Evolutionary conservation across 2,797 vertebrate genomes (phyloP), one percentile per base, ranked within the genome.

Genomic region (Capromys pilorides): DNA sequence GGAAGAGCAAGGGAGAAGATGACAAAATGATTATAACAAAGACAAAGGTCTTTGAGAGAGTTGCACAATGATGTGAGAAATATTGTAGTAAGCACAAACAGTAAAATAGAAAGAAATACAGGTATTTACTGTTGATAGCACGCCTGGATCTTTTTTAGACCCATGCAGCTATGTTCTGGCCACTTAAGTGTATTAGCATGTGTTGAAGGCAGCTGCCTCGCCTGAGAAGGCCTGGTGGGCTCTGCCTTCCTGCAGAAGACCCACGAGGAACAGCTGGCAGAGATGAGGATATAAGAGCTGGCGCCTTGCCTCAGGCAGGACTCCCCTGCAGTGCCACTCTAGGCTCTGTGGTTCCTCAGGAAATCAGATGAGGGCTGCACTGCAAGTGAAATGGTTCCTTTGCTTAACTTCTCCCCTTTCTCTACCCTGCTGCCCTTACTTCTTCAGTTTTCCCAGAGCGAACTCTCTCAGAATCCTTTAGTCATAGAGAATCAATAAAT

Each of bases 331-430:
- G 66, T 49, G 6, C 26, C 54, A 49, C 57, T 86, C n/a, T 61
- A 36, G 31, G 54, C 22, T 78, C n/a, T 31, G 5, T 11, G 39
- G 77, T 19, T 66, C 21, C 22, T 21, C 12, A 2, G 33, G 26
- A 18, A 39, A 21, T 87, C 28, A 92, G 67, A 84, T 28, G 33
- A 39, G 78, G 28, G 57, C 39, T 73, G 54, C 2, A 69, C 28
- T 54, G 75, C 62, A 81, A 66, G 36, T 36, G 78, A 88, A 84
- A 89, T 28, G 6, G 41, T 36, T n/a, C 28, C 8, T 93, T 89
- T 86, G 71, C 31, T 81, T 85, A 85, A 67, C 69, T 95, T 90
- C 54, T 33, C 28, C 28, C 10, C 24, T 61, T 96, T 90, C 39
- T 0, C 2, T 36, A 54, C 41, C 39, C 79, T 71, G 7, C 64